Conservation (phyloP, 2,888 invertebrate genomes). For the Cyaniris semiargus region DNA sequence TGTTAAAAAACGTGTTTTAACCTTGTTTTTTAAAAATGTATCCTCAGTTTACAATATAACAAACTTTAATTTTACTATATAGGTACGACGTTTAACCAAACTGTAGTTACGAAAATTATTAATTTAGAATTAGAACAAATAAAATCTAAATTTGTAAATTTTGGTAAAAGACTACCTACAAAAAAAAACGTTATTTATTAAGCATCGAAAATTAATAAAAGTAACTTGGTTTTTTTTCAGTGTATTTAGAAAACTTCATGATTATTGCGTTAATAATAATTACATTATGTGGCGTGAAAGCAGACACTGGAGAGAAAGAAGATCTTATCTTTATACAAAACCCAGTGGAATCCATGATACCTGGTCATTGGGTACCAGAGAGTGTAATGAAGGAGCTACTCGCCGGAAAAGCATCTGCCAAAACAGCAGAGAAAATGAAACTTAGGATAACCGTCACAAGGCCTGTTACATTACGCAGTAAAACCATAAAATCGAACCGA, state of each 20-base stretch:
- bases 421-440: background rate
- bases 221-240: background rate
- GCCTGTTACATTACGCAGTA: background rate
- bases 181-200: no score
- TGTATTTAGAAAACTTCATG: background rate
- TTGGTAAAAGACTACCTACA: no score
- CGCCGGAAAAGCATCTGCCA: background rate
- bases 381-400: background rate
- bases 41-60: no score
- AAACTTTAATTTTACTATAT: no score
- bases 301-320: background rate
- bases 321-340: background rate
- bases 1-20: no score
- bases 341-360: conserved; percentile 1
- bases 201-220: background rate
- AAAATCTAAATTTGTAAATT: no score
- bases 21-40: no score
- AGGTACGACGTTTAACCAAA: no score
- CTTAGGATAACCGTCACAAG: background rate
- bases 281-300: background rate
- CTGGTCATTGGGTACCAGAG: conserved; percentile 11
- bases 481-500: background rate
- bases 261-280: background rate
- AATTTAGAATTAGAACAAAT: no score
- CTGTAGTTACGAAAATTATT: no score